Percentiles rank a stretch among this genome's conserved stretches.
These are phyloP conservation scores for Conus betulinus DNA, from an alignment of 1,140 invertebrate genomes.

Conservation along the genomic window DNA sequence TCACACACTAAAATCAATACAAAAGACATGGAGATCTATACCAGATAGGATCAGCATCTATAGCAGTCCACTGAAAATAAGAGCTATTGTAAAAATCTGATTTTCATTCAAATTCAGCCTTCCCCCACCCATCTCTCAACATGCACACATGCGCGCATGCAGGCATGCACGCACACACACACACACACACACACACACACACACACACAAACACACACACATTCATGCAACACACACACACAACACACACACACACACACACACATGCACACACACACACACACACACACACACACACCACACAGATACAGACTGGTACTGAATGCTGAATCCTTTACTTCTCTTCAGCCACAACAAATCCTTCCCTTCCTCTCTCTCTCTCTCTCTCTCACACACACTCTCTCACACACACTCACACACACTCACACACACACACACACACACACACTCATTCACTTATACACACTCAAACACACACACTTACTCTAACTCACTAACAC, in stretches of 20 bases:
- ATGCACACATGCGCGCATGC: constrained; percentile 17
- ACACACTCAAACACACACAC: too few species aligned
- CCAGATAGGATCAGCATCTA: too few species aligned
- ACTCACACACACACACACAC: background rate
- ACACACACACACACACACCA: background rate
- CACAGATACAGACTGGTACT: too few species aligned
- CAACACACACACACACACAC: background rate
- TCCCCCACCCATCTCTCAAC: constrained; percentile 2
- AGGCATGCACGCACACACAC: background rate
- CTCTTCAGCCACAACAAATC: too few species aligned
- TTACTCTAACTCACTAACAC: too few species aligned
- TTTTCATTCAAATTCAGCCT: background rate
- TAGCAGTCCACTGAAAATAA: background rate
- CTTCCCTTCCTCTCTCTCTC: too few species aligned
- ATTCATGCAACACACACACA: constrained; percentile 1
- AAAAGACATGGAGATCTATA: too few species aligned
- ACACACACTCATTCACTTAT: too few species aligned
- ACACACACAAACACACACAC: constrained; percentile 22
- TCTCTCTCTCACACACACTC: background rate
- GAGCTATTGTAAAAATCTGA: background rate
- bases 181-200: constrained; percentile 22
- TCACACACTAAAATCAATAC: background rate
- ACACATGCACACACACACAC: background rate
- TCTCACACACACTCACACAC: background rate
- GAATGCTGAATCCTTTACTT: too few species aligned